A percentile compares a stretch with the other conserved stretches of the same genome.
Evolutionary conservation across 2,113 vertebrate species (phyloP).

Genomic region (Ornithorhynchus anatinus): DNA sequence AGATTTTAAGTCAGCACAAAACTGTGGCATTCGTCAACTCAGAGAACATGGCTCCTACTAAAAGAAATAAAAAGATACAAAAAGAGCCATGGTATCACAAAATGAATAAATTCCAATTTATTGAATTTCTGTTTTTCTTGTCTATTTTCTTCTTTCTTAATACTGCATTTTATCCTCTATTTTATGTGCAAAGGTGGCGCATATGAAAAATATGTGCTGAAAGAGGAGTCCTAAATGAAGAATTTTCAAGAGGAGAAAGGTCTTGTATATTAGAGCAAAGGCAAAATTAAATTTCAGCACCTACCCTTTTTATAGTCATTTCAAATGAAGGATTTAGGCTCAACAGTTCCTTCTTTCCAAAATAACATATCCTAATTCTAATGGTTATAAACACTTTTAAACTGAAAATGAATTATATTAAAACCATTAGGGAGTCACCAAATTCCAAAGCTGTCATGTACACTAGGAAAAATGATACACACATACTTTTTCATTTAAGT

Average conservation of each 20-base stretch:
- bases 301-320: neutral
- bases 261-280: neutral
- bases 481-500: neutral
- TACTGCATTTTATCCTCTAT: neutral
- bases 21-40: no score
- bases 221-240: constrained; percentile 4
- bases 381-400: neutral
- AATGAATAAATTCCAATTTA: no score
- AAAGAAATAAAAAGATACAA: neutral
- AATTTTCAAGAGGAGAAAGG: neutral
- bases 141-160: neutral
- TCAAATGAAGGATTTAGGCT: neutral
- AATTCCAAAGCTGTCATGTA: neutral
- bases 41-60: neutral
- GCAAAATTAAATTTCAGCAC: constrained; percentile 17
- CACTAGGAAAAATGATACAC: neutral
- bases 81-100: no score
- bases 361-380: neutral
- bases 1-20: no score
- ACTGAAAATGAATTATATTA: neutral
- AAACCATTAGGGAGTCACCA: neutral
- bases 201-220: neutral
- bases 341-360: neutral
- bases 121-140: neutral
- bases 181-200: neutral